These are phyloP conservation scores for Bimastos eiseni DNA, from an alignment of 2,888 invertebrate species.

Conservation along the genomic window DNA sequence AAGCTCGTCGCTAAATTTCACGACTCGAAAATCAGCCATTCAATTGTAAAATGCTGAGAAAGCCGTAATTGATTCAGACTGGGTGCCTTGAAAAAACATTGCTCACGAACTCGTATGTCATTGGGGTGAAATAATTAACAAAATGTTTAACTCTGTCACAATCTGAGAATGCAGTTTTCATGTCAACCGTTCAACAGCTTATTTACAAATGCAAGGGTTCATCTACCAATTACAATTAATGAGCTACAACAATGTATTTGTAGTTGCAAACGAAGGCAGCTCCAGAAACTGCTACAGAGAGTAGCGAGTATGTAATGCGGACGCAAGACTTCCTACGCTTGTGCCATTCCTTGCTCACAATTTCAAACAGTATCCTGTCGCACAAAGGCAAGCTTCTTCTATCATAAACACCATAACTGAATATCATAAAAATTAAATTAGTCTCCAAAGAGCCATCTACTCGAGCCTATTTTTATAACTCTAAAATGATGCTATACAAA, in stretches of 20 bases:
- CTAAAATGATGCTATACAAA: not conserved
- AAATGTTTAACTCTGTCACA: not conserved
- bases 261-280: not conserved
- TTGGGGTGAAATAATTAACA: not conserved
- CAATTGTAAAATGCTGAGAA: not conserved
- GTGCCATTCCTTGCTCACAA: conserved; percentile 1
- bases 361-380: not conserved
- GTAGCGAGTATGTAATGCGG: not conserved
- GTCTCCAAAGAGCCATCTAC: not conserved
- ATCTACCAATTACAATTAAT: not conserved
- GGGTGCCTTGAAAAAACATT: not conserved
- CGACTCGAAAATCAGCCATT: not conserved
- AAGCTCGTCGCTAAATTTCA: not conserved
- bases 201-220: not conserved
- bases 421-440: not conserved
- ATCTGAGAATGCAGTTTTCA: not conserved
- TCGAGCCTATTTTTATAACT: not conserved
- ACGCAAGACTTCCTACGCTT: not conserved
- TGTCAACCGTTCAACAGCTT: not conserved
- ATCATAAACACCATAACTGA: not conserved
- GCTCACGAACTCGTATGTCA: not conserved
- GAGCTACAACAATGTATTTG: conserved; percentile 3
- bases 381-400: not conserved
- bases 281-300: not conserved
- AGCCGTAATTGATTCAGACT: not conserved